Percentiles rank a stretch among this genome's conserved stretches.
Conservation (phyloP, 2,888 invertebrate species). For the Sminthurides aquaticus region DNA sequence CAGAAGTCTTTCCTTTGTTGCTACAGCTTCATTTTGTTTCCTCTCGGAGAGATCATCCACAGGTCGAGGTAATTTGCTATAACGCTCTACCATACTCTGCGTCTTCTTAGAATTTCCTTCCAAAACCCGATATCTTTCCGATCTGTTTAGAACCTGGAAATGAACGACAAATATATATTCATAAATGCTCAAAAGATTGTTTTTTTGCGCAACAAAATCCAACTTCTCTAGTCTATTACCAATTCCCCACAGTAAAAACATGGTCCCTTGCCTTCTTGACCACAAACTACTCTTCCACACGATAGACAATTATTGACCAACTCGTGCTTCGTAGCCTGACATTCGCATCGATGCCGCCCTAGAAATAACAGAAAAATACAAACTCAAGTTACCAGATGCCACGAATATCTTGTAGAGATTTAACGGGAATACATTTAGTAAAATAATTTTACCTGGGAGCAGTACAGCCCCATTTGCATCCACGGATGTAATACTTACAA, state of each 20-base stretch:
- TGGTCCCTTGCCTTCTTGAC: constrained; percentile 87
- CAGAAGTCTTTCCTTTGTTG: constrained; percentile 69
- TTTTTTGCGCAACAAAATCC: no score
- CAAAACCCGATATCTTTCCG: constrained; percentile 53
- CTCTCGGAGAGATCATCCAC: constrained; percentile 34
- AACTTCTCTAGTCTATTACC: no score
- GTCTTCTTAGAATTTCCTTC: constrained; percentile 61
- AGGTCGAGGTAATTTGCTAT: constrained; percentile 29
- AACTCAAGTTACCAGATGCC: neutral
- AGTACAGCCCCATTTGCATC: constrained; percentile 54
- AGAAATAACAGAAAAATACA: constrained; percentile 38
- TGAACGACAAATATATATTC: neutral
- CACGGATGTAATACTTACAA: constrained; percentile 64
- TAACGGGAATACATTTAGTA: no score
- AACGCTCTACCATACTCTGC: constrained; percentile 51
- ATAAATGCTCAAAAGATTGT: neutral
- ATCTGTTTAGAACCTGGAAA: constrained; percentile 34
- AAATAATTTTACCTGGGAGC: constrained; percentile 30
- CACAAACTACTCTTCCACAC: constrained; percentile 90
- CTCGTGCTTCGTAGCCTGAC: constrained; percentile 82
- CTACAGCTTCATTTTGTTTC: constrained; percentile 64
- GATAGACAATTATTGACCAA: constrained; percentile 85
- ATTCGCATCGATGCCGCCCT: constrained; percentile 83
- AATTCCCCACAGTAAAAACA: constrained; percentile 84
- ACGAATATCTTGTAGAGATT: neutral